Conservation (phyloP, 2,797 vertebrate genomes). For the Notolabrus celidotus region DNA sequence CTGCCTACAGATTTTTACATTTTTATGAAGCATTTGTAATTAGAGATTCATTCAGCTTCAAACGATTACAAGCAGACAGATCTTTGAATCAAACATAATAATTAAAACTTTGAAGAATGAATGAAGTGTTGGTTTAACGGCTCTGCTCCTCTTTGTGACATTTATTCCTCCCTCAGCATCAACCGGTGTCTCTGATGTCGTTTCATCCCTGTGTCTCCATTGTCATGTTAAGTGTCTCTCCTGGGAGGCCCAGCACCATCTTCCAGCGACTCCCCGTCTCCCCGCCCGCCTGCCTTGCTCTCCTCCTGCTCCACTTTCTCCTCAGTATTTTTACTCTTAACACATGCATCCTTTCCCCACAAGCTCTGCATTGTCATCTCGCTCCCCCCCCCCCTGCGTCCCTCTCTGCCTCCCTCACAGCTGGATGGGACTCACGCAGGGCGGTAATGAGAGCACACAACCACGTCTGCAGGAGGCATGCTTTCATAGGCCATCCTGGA, state of each 20-base stretch:
- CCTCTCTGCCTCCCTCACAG: conserved; percentile 44
- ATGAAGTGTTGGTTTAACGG: no score
- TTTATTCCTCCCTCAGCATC: conserved; percentile 34
- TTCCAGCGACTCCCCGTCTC: conserved; percentile 23
- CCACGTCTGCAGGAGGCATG: conserved; percentile 78
- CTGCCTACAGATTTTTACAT: no score
- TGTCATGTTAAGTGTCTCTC: conserved; percentile 36
- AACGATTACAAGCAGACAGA: no score
- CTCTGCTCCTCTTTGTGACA: no score
- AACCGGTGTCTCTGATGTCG: conserved; percentile 15
- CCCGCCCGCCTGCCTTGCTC: conserved; percentile 11
- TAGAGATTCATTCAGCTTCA: no score
- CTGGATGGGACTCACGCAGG: conserved; percentile 77
- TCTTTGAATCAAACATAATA: no score
- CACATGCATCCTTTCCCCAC: conserved; percentile 18
- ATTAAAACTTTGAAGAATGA: no score
- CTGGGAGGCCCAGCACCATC: conserved; percentile 26
- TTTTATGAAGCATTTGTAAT: no score
- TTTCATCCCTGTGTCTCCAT: conserved; percentile 25
- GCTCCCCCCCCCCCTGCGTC: neutral
- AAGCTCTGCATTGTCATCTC: conserved; percentile 16
- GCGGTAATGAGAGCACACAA: conserved; percentile 83
- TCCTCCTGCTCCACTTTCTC: conserved; percentile 47
- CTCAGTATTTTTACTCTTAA: conserved; percentile 29
- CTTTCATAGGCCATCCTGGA: conserved; percentile 80